Conservation (phyloP, 1,140 invertebrate species). For the Eulimnadia texana region DNA sequence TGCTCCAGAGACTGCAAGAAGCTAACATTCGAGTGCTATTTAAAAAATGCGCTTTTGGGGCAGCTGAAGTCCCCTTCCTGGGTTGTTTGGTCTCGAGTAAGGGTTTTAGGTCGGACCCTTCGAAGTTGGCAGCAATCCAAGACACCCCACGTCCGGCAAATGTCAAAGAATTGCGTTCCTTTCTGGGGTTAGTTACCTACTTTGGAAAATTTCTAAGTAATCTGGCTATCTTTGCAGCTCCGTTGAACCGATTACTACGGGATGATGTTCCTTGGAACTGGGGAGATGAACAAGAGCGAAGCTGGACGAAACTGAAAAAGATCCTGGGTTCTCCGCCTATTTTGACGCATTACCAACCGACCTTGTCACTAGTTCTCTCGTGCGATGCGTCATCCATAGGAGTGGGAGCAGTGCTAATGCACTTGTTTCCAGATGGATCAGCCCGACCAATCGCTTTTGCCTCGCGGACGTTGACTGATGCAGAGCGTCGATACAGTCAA, state of each 20-base stretch:
- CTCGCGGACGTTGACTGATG: constrained; percentile 17
- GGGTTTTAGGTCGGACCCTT: constrained; percentile 28
- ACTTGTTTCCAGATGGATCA: constrained; percentile 21
- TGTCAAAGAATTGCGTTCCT: constrained; percentile 25
- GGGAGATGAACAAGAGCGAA: constrained; percentile 8
- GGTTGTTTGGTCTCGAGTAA: constrained; percentile 23
- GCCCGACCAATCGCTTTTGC: constrained; percentile 27
- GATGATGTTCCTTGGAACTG: constrained; percentile 12
- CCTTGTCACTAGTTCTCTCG: constrained; percentile 33
- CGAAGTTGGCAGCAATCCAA: constrained; percentile 30
- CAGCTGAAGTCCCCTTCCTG: constrained; percentile 23
- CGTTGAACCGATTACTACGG: constrained; percentile 25
- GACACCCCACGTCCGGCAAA: constrained; percentile 27
- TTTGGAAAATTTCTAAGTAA: constrained; percentile 31
- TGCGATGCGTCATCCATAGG: constrained; percentile 29
- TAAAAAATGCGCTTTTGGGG: constrained; percentile 22
- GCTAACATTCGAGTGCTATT: constrained; percentile 23
- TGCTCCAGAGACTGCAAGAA: constrained; percentile 21
- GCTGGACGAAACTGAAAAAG: constrained; percentile 17
- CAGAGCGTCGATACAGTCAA: constrained; percentile 6
- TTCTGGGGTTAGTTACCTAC: constrained; percentile 29
- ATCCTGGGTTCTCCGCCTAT: constrained; percentile 2
- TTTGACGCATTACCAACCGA: constrained; percentile 28
- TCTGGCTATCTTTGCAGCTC: constrained; percentile 26
- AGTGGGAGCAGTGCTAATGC: constrained; percentile 26